Evolutionary conservation across 2,888 invertebrate species (phyloP).

Genomic region (Pilophorus perplexus): DNA sequence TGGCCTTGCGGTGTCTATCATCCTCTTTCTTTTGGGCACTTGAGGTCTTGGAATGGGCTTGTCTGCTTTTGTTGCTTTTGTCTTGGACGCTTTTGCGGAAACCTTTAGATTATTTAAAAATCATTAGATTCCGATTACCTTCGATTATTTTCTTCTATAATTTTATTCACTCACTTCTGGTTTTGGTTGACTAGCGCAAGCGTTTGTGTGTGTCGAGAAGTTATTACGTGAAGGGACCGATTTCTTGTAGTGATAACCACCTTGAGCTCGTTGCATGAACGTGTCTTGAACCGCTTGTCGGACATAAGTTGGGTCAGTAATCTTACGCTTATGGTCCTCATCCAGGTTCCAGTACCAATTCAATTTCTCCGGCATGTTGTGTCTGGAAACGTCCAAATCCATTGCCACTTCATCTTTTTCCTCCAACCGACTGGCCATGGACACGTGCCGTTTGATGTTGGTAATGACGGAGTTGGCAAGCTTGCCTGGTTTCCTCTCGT

Average conservation of each 20-base stretch:
- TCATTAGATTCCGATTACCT: background rate
- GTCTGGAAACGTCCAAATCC: background rate
- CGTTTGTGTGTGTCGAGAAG: constrained; percentile 1
- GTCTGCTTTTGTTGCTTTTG: no score
- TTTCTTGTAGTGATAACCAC: constrained; percentile 19
- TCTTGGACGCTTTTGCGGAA: no score
- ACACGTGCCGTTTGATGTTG: background rate
- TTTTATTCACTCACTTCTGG: background rate
- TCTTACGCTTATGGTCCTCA: constrained; percentile 22
- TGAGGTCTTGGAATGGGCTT: constrained; percentile 3
- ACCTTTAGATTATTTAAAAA: no score
- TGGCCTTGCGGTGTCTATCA: background rate
- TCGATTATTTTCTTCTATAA: background rate
- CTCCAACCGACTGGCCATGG: background rate
- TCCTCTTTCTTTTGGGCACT: constrained; percentile 1
- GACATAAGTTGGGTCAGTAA: constrained; percentile 20
- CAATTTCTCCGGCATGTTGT: constrained; percentile 2
- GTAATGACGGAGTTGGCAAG: background rate
- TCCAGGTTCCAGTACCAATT: constrained; percentile 19
- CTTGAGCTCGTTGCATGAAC: constrained; percentile 31
- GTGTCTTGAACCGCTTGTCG: constrained; percentile 28
- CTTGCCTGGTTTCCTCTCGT: background rate
- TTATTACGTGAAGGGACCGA: no score
- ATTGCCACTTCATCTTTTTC: background rate
- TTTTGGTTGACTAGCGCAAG: background rate